A percentile compares a stretch with the other conserved stretches of the same genome.
Evolutionary conservation across 1,140 invertebrate genomes (phyloP).

Genomic region (Polyergus mexicanus): DNA sequence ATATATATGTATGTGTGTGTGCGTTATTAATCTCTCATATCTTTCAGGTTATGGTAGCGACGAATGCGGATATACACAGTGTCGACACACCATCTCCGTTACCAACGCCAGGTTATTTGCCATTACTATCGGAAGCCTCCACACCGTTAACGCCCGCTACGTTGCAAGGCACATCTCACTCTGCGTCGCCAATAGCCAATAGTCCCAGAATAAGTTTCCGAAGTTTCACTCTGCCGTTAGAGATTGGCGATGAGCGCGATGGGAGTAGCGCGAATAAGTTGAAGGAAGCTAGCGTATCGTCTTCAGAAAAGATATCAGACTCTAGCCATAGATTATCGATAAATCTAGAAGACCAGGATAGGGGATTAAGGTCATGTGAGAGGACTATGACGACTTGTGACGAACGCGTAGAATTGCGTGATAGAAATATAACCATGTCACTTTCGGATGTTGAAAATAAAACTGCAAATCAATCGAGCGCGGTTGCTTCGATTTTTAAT

Average conservation of each 20-base stretch:
- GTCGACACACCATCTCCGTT: slow-evolving; percentile 85
- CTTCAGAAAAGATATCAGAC: slow-evolving; percentile 79
- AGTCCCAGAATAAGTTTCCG: slow-evolving; percentile 85
- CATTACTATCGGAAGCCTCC: slow-evolving; percentile 83
- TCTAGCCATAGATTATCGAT: slow-evolving; percentile 81
- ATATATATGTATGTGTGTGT: neutral
- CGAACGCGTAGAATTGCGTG: slow-evolving; percentile 58
- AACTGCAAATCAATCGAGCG: slow-evolving; percentile 64
- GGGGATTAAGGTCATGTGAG: slow-evolving; percentile 74
- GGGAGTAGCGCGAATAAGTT: slow-evolving; percentile 66
- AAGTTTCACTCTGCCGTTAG: slow-evolving; percentile 84
- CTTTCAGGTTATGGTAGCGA: slow-evolving; percentile 83
- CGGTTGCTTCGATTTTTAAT: slow-evolving; percentile 66
- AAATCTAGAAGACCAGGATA: slow-evolving; percentile 73
- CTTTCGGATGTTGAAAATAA: slow-evolving; percentile 56
- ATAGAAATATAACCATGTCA: slow-evolving; percentile 62
- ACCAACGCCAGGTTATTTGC: slow-evolving; percentile 84
- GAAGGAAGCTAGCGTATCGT: slow-evolving; percentile 65
- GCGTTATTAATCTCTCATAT: neutral
- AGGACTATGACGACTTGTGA: slow-evolving; percentile 75
- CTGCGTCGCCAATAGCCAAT: slow-evolving; percentile 79
- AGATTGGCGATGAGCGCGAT: slow-evolving; percentile 78
- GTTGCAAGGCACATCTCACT: slow-evolving; percentile 80
- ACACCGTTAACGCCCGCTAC: slow-evolving; percentile 83
- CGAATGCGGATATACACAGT: slow-evolving; percentile 83